These are phyloP conservation scores for Numenius phaeopus DNA, from an alignment of 2,797 vertebrate genomes.

Conservation along the genomic window DNA sequence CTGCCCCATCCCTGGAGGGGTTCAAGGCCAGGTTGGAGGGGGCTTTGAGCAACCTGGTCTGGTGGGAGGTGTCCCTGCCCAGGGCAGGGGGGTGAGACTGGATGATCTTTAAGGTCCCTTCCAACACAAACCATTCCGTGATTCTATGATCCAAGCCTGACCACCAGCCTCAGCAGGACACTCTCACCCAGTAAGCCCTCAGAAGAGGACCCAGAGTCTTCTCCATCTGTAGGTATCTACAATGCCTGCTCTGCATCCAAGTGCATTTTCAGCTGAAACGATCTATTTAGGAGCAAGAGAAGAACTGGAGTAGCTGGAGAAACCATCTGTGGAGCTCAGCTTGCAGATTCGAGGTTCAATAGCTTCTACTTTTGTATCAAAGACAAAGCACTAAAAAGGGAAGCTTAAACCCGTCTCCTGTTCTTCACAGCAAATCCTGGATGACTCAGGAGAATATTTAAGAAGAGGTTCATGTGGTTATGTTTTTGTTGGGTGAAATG, in stretches of 20 bases:
- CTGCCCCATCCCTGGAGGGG: not conserved
- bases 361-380: accelerated
- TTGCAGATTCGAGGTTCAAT: accelerated
- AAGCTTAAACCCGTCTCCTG: accelerated
- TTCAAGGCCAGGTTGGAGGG: not conserved
- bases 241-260: not conserved
- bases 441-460: not conserved
- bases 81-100: not conserved
- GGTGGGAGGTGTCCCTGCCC: not conserved
- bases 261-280: not conserved
- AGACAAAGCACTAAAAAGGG: not conserved
- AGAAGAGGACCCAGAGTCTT: not conserved
- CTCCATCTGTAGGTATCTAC: not conserved
- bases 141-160: not conserved
- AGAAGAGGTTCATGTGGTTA: not conserved
- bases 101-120: not conserved
- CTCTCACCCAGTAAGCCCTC: not conserved
- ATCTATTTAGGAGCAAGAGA: not conserved
- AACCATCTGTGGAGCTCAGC: not conserved
- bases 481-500: not conserved
- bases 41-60: not conserved
- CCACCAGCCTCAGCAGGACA: not conserved
- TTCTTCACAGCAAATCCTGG: not conserved
- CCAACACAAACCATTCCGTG: not conserved
- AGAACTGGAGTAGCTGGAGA: not conserved